Percentiles rank a stretch among this genome's conserved stretches.
These are phyloP conservation scores for Dermolepida albohirtum DNA, from an alignment of 2,888 invertebrate genomes.

Conservation along the genomic window DNA sequence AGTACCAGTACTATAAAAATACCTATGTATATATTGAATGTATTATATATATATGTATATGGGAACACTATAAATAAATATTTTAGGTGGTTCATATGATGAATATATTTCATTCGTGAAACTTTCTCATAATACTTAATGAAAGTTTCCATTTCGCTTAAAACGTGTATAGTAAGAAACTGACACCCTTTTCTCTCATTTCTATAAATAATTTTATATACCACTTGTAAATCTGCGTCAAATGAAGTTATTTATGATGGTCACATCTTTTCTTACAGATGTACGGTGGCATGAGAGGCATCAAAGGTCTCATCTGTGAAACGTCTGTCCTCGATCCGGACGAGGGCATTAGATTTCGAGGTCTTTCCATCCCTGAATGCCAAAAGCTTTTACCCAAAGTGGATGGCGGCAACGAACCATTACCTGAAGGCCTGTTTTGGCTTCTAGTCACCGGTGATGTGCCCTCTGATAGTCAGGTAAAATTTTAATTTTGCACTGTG, in stretches of 20 bases:
- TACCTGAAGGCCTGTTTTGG: constrained; percentile 97
- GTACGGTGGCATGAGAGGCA: constrained; percentile 97
- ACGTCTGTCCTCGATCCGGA: constrained; percentile 95
- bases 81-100: no score
- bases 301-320: constrained; percentile 94
- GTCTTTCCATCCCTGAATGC: constrained; percentile 92
- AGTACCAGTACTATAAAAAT: no score
- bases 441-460: constrained; percentile 89
- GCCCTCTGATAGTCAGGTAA: constrained; percentile 83
- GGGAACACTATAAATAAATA: no score
- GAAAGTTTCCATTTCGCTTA: no score
- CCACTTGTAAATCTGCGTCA: no score
- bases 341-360: constrained; percentile 95
- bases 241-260: not conserved
- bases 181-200: no score
- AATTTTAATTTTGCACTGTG: not conserved
- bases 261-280: constrained; percentile 66
- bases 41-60: no score
- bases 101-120: no score
- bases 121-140: no score
- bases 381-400: constrained; percentile 89
- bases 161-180: no score
- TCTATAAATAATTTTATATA: no score
- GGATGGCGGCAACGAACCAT: constrained; percentile 81
- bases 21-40: no score